Base-by-base conservation (phyloP, 2,113 vertebrate genomes). In the Pollachius pollachius region DNA sequence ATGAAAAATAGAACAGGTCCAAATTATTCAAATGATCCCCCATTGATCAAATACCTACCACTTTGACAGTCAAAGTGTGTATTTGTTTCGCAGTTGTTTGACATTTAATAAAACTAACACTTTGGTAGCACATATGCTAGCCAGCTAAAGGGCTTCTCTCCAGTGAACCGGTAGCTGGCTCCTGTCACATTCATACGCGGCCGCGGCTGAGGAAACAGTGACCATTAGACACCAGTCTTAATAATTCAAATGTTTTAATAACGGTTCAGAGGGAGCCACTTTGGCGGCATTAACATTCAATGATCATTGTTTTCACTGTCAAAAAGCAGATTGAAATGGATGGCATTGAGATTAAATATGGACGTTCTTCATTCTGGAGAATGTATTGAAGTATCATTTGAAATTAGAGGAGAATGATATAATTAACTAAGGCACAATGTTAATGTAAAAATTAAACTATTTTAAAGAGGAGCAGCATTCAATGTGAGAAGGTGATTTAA, bases 211-310 rank as follows among this genome's bases (percentile, higher is more conserved):
- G 79, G 77, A 80, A 87, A 72, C 72, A 78, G 80, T 88, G 86
- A 89, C 87, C 84, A 90, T 90, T 90, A 88, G 82, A 83, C 70
- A 56, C 80, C 41, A 19, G 59, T 23, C 67, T 90, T 84, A 88
- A 89, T 91, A 84, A 90, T 90, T 86, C 57, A 88, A 79, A 81
- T 81, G 68, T 76, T 86, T 86, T 84, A 85, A 89, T 89, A 85
- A 88, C 64, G 75, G 75, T 84, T 76, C 78, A 72, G 62, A 82
- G 81, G 86, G 84, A 87, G 73, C 78, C 77, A 82, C 80, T 88
- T 85, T 82, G 77, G 65, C 67, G 21, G 18, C 80, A 90, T 89
- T 87, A 91, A 87, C 81, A 84, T 88, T 88, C 87, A 81, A 90
- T 87, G 85, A 85, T 79, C 73, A 66, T 64, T 75, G 75, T 84